Evolutionary conservation across 2,888 invertebrate species (phyloP).

Genomic region (Dascillus cervinus): DNA sequence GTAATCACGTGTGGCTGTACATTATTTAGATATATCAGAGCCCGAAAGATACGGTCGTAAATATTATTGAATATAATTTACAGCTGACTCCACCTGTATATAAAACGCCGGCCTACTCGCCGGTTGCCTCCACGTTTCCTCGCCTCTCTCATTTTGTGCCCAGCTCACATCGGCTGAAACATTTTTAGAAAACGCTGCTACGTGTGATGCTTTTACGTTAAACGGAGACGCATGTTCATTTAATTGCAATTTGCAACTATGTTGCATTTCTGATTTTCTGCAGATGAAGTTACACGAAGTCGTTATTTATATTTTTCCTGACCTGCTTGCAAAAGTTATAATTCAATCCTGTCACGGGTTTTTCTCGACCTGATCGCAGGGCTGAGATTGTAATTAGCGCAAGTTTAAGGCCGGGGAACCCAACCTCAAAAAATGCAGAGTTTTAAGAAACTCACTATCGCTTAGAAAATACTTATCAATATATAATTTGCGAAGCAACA

Average conservation of each 20-base stretch:
- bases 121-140: conserved; percentile 11
- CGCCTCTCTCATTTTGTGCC: too few species aligned
- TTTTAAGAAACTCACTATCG: too few species aligned
- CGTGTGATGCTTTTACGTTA: conserved; percentile 11
- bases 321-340: background rate
- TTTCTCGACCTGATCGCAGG: background rate
- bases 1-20: conserved; percentile 20
- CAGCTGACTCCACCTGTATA: conserved; percentile 33
- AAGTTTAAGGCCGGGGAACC: too few species aligned
- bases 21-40: conserved; percentile 37
- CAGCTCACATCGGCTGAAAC: too few species aligned
- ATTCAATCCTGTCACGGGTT: background rate
- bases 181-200: conserved; percentile 5
- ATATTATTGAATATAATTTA: conserved; percentile 43
- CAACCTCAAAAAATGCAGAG: too few species aligned
- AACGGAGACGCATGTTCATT: conserved; percentile 15
- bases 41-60: conserved; percentile 38
- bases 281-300: conserved; percentile 18
- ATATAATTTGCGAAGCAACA: too few species aligned
- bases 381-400: too few species aligned
- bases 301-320: conserved; percentile 1
- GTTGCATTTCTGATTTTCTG: conserved; percentile 24
- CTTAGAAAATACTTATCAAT: too few species aligned
- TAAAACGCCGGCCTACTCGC: conserved; percentile 21
- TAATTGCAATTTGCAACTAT: conserved; percentile 27